Evolutionary conservation across 1,140 invertebrate genomes (phyloP), one percentile per base, ranked within the genome.

Genomic region (Eriosoma lanigerum): DNA sequence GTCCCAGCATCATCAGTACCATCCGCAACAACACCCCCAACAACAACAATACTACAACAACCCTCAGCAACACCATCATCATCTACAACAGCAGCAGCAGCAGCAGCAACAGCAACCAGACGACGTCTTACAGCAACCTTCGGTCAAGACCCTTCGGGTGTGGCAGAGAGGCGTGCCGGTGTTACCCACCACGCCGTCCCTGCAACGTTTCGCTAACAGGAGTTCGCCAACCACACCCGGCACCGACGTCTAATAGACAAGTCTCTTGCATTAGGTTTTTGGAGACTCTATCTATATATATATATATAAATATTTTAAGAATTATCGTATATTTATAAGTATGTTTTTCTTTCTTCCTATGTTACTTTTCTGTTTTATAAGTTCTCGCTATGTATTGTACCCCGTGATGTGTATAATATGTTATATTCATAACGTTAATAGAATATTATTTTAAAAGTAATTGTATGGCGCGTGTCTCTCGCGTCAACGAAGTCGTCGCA

Each of bases 131-230:
- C 60, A 80, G 56, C 81, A 81, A 46, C 81, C 72, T 9, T 68
- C 70, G 46, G 82, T 76, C 24, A 82, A 83, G 76, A 82, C 82
- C 13, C 72, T 82, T 44, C 64, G 82, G 52, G 78, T 84, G 52
- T 83, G 83, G 83, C 81, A 83, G 70, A 38, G 82, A 46, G 83
- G 83, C 73, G 82, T 82, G 24, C 82, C 82, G 21, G 82, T 82
- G 29, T 80, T 83, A 38, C 83, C 83, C 10, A 81, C 81, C 9
- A 80, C 80, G 76, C 68, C 66, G 66, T 72, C 76, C 64, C 75
- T 68, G 66, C 81, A 78, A 12, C 68, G 76, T 26, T 72, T 72
- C 15, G 66, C 76, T 19, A 72, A 72, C 26, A 70, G 60, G 46
- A 56, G 46, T 6, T 81, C 64, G 26, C 78, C 60, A 3, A 81